Conservation (phyloP, 2,113 vertebrate species). For the Brevimyrus niger region DNA sequence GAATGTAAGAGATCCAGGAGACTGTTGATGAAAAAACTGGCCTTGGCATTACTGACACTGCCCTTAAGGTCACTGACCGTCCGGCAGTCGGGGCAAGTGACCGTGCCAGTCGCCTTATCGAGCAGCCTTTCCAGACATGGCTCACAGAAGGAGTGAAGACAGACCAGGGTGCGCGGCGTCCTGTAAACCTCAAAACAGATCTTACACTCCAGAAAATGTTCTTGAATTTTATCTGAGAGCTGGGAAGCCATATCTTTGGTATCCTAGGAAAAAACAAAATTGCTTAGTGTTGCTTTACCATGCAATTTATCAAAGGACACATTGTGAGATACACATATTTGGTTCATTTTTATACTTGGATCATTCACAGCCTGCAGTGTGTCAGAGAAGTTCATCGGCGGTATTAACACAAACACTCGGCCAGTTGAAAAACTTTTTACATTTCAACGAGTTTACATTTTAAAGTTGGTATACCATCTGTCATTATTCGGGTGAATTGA, state of each 20-base stretch:
- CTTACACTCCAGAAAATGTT: slow-evolving; percentile 35
- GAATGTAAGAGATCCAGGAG: slow-evolving; percentile 31
- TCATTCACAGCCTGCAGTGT: not conserved
- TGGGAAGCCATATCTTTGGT: slow-evolving; percentile 18
- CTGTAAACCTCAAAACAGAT: slow-evolving; percentile 30
- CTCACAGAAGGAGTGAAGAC: slow-evolving; percentile 34
- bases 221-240: slow-evolving; percentile 28
- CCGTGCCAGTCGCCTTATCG: not conserved
- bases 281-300: not conserved
- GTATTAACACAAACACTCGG: not conserved
- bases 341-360: not conserved
- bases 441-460: not conserved
- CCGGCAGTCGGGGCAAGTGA: slow-evolving; percentile 29
- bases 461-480: not conserved
- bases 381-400: not conserved
- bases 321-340: not conserved
- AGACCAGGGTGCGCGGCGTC: slow-evolving; percentile 24
- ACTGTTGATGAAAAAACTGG: slow-evolving; percentile 33
- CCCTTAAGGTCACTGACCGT: slow-evolving; percentile 14
- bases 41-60: slow-evolving; percentile 19
- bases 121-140: slow-evolving; percentile 22
- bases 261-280: not conserved
- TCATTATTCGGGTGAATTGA: not conserved
- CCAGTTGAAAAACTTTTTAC: not conserved
- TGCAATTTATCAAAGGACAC: not conserved